Conservation (phyloP, 2,113 vertebrate genomes). For the Myrmophylax atrothorax region DNA sequence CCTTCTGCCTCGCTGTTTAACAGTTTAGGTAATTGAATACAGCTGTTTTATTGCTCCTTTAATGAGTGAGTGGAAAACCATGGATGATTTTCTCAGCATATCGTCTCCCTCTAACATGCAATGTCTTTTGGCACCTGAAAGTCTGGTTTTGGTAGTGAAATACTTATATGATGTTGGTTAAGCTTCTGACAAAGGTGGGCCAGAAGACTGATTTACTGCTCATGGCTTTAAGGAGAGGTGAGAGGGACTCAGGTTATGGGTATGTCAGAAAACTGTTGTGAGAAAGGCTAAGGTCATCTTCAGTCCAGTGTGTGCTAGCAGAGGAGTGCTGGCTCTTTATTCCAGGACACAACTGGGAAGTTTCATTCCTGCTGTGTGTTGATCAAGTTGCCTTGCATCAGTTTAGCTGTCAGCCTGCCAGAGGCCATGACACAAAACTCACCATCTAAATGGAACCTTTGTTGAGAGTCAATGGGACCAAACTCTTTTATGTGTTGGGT, state of each 20-base stretch:
- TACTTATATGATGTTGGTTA: background rate
- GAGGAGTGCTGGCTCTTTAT: background rate
- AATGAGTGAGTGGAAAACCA: background rate
- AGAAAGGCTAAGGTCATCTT: background rate
- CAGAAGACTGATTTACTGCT: background rate
- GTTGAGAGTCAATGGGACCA: background rate
- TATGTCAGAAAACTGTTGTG: background rate
- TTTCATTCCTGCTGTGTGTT: background rate
- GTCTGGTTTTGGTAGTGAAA: background rate
- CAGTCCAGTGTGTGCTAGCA: rapidly evolving
- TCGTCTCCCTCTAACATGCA: background rate
- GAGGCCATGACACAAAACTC: background rate
- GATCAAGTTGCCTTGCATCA: background rate
- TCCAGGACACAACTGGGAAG: background rate
- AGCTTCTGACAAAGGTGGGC: background rate
- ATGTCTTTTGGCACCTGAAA: background rate
- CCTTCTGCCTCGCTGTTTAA: slow-evolving; percentile 19
- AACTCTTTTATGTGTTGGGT: background rate
- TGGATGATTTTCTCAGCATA: background rate
- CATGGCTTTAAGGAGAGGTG: background rate
- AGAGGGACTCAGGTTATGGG: background rate
- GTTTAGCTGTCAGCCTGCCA: background rate
- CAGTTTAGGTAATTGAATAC: slow-evolving; percentile 12
- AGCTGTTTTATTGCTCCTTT: slow-evolving; percentile 25
- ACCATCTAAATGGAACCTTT: background rate